Conservation (phyloP, 2,888 invertebrate species). For the Drosophila diplacantha region DNA sequence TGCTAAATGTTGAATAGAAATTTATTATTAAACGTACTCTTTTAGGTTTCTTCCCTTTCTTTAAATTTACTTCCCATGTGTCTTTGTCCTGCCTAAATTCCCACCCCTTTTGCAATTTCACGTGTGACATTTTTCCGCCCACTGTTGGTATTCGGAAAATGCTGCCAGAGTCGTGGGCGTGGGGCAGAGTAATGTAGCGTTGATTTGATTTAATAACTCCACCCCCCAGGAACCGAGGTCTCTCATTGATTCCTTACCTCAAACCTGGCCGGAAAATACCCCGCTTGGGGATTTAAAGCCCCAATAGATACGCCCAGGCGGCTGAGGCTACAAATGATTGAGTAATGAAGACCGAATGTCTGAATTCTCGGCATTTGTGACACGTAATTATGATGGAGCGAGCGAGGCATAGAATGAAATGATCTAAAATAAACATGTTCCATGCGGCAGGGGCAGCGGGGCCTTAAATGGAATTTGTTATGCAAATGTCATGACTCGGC, state of each 20-base stretch:
- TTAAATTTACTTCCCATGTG: neutral
- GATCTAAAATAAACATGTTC: constrained; percentile 52
- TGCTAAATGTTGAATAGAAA: too few species aligned
- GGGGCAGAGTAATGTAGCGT: constrained; percentile 54
- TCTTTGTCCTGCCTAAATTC: neutral
- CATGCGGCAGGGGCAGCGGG: constrained; percentile 23
- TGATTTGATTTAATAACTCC: constrained; percentile 65
- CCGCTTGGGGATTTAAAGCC: constrained; percentile 3
- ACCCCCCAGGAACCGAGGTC: neutral
- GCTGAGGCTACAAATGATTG: constrained; percentile 32
- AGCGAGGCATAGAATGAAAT: constrained; percentile 23
- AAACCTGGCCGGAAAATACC: neutral
- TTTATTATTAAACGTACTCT: too few species aligned
- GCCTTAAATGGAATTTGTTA: constrained; percentile 41
- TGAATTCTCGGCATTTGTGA: constrained; percentile 34
- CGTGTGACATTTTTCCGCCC: constrained; percentile 17
- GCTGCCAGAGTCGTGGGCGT: constrained; percentile 25
- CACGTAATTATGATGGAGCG: constrained; percentile 47
- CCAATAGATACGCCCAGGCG: constrained; percentile 12
- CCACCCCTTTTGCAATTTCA: constrained; percentile 7
- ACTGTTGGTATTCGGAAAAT: constrained; percentile 30
- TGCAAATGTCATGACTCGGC: constrained; percentile 58
- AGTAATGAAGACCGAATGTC: constrained; percentile 35
- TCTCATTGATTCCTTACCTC: constrained; percentile 27
- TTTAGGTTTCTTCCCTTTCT: neutral